Evolutionary conservation across 2,113 vertebrate species (phyloP), one percentile per base, ranked within the genome.

Genomic region (Casuarius casuarius): DNA sequence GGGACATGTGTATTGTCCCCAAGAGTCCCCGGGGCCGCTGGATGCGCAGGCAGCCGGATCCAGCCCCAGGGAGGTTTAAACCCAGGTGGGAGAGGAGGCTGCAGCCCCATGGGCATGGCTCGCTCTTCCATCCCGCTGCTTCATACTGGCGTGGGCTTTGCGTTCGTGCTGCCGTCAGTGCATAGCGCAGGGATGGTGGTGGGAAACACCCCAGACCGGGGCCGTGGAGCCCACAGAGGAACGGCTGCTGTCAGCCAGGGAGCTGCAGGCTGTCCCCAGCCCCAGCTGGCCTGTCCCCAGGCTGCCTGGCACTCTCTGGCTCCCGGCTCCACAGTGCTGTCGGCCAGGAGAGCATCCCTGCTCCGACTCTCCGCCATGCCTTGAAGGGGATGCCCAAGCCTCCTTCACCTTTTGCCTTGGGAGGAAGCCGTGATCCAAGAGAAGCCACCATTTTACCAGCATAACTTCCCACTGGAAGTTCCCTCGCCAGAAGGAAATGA

Each of bases 251-350:
- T 59, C 40, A 0, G 51, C 67, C 58, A 58, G 49, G 44, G 28
- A 38, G 42, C 35, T 28, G 73, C 21, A 62, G 7, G 2, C 0
- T 52, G 72, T 71, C 51, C 73, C 29, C 81, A 94, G 49, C 44
- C 73, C 35, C 14, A 28, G 51, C 71, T 54, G 10, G 49, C 9
- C 46, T 4, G 1, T 52, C 74, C 59, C 25, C 11, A 17, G 33
- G n/a, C 17, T 52, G 23, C 48, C n/a, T 5, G 3, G 17, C 0
- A 0, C 20, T 19, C 13, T 2, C 18, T 13, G 56, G 10, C 35
- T 89, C 23, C 58, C 9, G 0, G 13, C 9, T 10, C 29, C 9
- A 17, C 12, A 21, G 35, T 52, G 44, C 10, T 38, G 21, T 38
- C 25, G n/a, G 16, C 23, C 12, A 25, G n/a, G 70, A 52, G n/a